These are phyloP conservation scores for Corynorhinus townsendii DNA, from an alignment of 2,113 vertebrate species.

Conservation along the genomic window DNA sequence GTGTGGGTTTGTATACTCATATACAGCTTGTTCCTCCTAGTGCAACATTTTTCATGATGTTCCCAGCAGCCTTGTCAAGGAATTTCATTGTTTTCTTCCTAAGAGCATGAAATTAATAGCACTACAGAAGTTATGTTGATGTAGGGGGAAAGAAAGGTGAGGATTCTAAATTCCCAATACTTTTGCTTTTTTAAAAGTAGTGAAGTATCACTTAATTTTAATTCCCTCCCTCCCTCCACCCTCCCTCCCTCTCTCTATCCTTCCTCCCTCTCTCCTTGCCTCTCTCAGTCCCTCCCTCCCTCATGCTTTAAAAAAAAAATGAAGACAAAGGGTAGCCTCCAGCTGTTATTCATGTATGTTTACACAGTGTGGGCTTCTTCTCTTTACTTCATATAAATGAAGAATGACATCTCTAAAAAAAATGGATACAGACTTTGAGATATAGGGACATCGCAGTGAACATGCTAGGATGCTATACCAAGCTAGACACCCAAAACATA, in stretches of 20 bases:
- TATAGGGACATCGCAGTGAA: background rate
- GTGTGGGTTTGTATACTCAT: background rate
- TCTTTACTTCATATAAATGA: background rate
- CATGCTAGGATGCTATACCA: background rate
- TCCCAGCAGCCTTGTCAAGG: conserved; percentile 1
- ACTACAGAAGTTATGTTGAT: background rate
- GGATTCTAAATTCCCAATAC: background rate
- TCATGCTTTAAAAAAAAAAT: background rate
- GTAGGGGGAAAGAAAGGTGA: background rate
- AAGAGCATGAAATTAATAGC: conserved; percentile 20
- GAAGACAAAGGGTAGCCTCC: background rate
- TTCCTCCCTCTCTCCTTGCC: background rate
- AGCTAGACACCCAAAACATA: background rate
- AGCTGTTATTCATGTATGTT: background rate
- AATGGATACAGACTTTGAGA: background rate
- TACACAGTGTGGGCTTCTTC: background rate
- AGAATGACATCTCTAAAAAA: background rate
- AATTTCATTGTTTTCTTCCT: conserved; percentile 1
- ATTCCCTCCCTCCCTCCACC: background rate
- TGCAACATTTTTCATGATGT: background rate
- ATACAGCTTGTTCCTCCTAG: background rate
- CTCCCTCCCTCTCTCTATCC: background rate
- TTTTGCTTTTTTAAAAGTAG: background rate
- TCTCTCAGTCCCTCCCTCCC: background rate
- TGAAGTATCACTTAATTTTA: background rate